Percentiles rank a stretch among this genome's conserved stretches.
Conservation (phyloP, 2,888 invertebrate genomes). For the Oxystoma pomonae region DNA sequence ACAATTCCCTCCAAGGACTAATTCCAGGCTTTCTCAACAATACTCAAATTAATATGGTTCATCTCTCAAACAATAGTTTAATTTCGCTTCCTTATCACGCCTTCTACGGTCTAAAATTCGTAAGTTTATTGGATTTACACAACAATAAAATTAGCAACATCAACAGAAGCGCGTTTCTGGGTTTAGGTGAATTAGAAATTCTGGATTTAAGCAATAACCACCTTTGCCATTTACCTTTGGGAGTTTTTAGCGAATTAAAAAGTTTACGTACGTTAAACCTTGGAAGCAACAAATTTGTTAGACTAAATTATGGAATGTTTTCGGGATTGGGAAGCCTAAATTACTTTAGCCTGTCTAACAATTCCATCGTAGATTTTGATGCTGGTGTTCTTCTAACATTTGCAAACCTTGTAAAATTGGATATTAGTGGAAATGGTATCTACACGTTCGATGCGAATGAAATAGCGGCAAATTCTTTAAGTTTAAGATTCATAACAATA, state of each 20-base stretch:
- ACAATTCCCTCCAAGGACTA: slow-evolving; percentile 35
- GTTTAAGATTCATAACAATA: slow-evolving; percentile 35
- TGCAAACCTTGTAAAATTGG: slow-evolving; percentile 34
- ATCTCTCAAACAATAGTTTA: slow-evolving; percentile 36
- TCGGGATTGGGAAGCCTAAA: slow-evolving; percentile 37
- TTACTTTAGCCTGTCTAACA: slow-evolving; percentile 37
- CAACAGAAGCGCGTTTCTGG: slow-evolving; percentile 33
- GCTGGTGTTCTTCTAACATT: slow-evolving; percentile 36
- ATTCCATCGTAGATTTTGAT: slow-evolving; percentile 36
- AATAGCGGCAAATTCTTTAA: slow-evolving; percentile 35
- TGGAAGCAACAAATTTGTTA: slow-evolving; percentile 37
- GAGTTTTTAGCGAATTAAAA: slow-evolving; percentile 35
- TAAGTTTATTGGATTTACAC: slow-evolving; percentile 39
- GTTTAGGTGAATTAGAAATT: slow-evolving; percentile 36
- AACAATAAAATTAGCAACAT: slow-evolving; percentile 37
- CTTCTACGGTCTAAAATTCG: slow-evolving; percentile 36
- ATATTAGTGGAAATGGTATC: slow-evolving; percentile 40
- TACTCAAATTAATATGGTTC: slow-evolving; percentile 34
- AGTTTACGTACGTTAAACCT: slow-evolving; percentile 36
- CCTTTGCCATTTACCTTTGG: slow-evolving; percentile 40
- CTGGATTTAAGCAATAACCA: slow-evolving; percentile 38
- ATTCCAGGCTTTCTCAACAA: slow-evolving; percentile 36
- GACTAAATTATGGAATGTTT: slow-evolving; percentile 37
- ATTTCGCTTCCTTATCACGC: slow-evolving; percentile 30
- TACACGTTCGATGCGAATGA: slow-evolving; percentile 38